Evolutionary conservation across 2,888 invertebrate genomes (phyloP), one percentile per base, ranked within the genome.

Genomic region (Rhagophthalmus giganteus): DNA sequence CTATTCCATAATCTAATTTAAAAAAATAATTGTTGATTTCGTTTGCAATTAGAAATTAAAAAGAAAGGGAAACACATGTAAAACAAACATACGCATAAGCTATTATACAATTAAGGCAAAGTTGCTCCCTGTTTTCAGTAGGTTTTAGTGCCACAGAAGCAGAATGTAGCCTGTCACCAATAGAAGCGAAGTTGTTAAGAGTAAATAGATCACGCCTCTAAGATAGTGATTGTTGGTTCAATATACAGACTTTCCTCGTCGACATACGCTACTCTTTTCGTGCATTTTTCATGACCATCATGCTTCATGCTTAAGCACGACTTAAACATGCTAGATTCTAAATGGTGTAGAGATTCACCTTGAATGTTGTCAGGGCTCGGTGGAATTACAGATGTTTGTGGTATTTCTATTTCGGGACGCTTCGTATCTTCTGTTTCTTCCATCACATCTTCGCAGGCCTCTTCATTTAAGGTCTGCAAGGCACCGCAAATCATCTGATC

Each of bases 401-500:
- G 74, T 6, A 75, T 61, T 10, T 74, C 73, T 8, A 40, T 26
- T 2, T 67, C 60, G 1, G 61, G 59, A 15, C 67, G 63, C 10
- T 64, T 63, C 1, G 61, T 57, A 4, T 72, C 72, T 34, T 67
- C 70, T 0, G 75, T 74, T 65, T 79, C 89, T 70, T 90, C 89
- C 61, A 90, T 76, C 30, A 93, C 91, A 76, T 94, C 94, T 77
- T 94, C 94, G 73, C 89, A 85, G 4, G 94, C 94, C 76, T 94
- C 94, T 78, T 94, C 94, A 76, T 92, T 94, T 20, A 94, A 79
- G 0, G 93, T 92, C 76, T 94, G 93, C 50, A 94, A 78, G 1
- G 94, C 93, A 54, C 94, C 94, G 75, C 92, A 92, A 61, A 94
- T 94, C 91, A 93, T 92, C 76, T 94, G 93, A 72, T 94, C 94